phyloP scores from a whole-genome alignment of 35 echinoderm and acorn worm species.

The Apostichopus californicus region DNA sequence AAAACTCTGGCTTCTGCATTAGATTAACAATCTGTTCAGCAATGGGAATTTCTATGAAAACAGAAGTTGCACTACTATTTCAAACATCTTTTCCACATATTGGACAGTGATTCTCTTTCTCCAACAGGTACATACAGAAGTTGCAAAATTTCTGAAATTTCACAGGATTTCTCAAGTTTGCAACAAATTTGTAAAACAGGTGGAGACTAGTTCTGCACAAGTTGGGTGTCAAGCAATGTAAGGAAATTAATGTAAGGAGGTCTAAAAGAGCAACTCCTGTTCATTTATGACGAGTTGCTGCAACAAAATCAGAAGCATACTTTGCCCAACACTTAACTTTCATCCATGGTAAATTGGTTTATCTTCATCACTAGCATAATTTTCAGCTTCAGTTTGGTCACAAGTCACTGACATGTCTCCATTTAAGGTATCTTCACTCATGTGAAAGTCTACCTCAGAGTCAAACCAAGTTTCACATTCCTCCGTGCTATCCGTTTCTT shows the following conservation, averaged over 20 bases:
- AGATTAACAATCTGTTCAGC: conserved; percentile 35
- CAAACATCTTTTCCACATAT: conserved; percentile 10
- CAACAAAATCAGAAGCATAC: background rate
- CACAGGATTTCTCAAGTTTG: conserved; percentile 9
- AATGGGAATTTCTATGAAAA: conserved; percentile 64
- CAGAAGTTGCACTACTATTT: background rate
- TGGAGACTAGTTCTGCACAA: conserved; percentile 36
- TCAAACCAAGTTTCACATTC: no score
- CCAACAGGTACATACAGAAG: conserved; percentile 30
- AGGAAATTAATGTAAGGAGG: conserved; percentile 20
- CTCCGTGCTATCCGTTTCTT: no score
- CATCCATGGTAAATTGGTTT: no score
- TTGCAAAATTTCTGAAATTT: conserved; percentile 58
- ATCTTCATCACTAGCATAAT: no score
- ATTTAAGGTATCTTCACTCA: no score
- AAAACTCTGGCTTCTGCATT: conserved; percentile 44
- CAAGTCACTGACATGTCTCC: no score
- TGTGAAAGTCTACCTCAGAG: no score
- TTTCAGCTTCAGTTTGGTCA: no score
- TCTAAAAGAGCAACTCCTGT: conserved; percentile 32
- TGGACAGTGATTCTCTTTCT: conserved; percentile 37
- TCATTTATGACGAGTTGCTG: background rate
- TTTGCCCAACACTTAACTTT: no score
- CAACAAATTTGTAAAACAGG: conserved; percentile 21
- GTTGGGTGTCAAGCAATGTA: conserved; percentile 40